Evolutionary conservation across 2,113 vertebrate genomes (phyloP), one percentile per base, ranked within the genome.

Genomic region (Lutjanus erythropterus): DNA sequence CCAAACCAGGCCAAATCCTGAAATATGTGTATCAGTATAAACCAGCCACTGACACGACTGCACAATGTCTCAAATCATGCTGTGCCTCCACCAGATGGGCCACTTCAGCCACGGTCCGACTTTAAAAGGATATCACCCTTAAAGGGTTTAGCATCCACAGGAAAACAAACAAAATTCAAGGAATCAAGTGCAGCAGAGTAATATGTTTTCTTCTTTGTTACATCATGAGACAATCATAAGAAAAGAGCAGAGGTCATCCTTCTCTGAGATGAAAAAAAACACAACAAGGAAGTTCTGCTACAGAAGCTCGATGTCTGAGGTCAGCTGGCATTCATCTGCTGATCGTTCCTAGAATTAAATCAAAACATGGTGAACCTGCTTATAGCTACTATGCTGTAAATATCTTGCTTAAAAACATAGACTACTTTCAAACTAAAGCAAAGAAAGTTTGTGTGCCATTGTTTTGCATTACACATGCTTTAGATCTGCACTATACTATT

Each of bases 111-210:
- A 35, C 35, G 23, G 42, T 31, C 37, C 33, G 47, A n/a, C 23
- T 46, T 71, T 58, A 31, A 59, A 60, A n/a, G 33, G 25, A 74
- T 60, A 56, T 60, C 1, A 39, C 41, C 7, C 5, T 60, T 68
- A 55, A 56, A 59, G 55, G 41, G 5, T 71, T 73, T 74, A 52
- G 52, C 25, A 31, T 39, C 46, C 25, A 35, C 29, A 60, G 50
- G n/a, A 59, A 68, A 81, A 37, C 46, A 53, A 58, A 56, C 15
- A 49, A 5, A 60, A n/a, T 39, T n/a, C 21, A 72, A 68, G 35
- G 35, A 52, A 71, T 75, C 29, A 58, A 50, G 25, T 58, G 58
- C 39, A 61, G 44, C n/a, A 60, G 6, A 50, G 18, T 58, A 70
- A 35, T 19, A 23, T 25, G 9, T 56, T 58, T 75, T 16, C 35